These are phyloP conservation scores for Periphyllus acericola DNA, from an alignment of 2,888 invertebrate genomes.

Conservation along the genomic window DNA sequence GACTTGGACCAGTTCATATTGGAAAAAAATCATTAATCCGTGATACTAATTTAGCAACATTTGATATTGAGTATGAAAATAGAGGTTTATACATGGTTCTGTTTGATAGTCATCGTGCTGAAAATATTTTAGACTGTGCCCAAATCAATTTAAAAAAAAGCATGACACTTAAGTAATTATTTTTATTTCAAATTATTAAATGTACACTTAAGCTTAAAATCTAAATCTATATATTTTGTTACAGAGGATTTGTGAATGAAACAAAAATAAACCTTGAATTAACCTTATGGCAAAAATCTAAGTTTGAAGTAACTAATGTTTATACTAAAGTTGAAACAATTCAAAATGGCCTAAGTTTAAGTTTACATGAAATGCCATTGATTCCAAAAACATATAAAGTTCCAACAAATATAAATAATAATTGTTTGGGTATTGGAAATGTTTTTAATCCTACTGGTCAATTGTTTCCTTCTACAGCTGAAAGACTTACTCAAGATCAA, in stretches of 20 bases:
- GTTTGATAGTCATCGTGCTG: constrained; percentile 79
- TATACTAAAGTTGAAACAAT: constrained; percentile 36
- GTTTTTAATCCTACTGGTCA: constrained; percentile 79
- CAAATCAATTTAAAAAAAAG: constrained; percentile 78
- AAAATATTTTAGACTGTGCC: constrained; percentile 84
- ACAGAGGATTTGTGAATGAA: constrained; percentile 76
- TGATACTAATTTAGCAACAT: constrained; percentile 77
- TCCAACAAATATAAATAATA: constrained; percentile 65
- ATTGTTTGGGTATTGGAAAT: constrained; percentile 77
- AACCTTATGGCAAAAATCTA: constrained; percentile 80
- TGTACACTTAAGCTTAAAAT: background rate
- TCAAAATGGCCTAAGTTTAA: constrained; percentile 40
- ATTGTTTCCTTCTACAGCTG: constrained; percentile 66
- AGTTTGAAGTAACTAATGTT: constrained; percentile 77
- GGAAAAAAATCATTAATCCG: constrained; percentile 74
- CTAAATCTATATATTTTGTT: constrained; percentile 50
- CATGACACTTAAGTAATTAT: constrained; percentile 76
- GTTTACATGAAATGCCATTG: constrained; percentile 40
- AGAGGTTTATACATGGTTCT: constrained; percentile 83
- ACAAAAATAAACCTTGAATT: constrained; percentile 85
- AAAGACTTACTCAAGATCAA: constrained; percentile 86
- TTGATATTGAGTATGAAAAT: constrained; percentile 81
- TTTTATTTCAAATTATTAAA: constrained; percentile 32
- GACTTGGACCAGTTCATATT: constrained; percentile 79
- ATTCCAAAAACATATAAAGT: constrained; percentile 53